Conservation (phyloP, 2,888 invertebrate species). For the Diarsia brunnea region DNA sequence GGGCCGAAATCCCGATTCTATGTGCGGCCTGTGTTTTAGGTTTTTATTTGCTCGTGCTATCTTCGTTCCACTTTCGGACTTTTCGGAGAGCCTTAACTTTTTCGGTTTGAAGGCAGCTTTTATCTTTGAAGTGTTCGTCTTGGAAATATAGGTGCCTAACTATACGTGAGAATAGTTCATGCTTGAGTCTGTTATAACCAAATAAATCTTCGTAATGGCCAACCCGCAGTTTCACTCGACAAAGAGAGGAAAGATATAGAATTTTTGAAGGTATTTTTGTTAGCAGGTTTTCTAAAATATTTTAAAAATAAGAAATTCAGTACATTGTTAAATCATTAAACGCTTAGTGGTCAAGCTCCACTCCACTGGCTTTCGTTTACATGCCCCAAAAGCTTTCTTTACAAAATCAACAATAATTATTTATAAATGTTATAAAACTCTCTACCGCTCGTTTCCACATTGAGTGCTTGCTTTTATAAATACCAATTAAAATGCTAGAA, state of each 20-base stretch:
- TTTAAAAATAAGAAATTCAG: slow-evolving; percentile 32
- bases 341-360: slow-evolving; percentile 32
- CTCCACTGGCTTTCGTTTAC: slow-evolving; percentile 41
- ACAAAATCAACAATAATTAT: slow-evolving; percentile 35
- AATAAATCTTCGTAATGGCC: slow-evolving; percentile 59
- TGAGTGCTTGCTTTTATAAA: slow-evolving; percentile 32
- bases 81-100: slow-evolving; percentile 47
- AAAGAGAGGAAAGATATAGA: slow-evolving; percentile 34
- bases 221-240: slow-evolving; percentile 23
- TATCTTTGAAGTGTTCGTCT: slow-evolving; percentile 48
- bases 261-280: slow-evolving; percentile 27
- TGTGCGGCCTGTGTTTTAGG: slow-evolving; percentile 45
- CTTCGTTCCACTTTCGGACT: slow-evolving; percentile 49
- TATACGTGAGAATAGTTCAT: slow-evolving; percentile 21
- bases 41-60: slow-evolving; percentile 53
- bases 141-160: slow-evolving; percentile 22
- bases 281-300: slow-evolving; percentile 18
- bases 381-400: slow-evolving; percentile 30
- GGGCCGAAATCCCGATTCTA: slow-evolving; percentile 39
- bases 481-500: slow-evolving; percentile 20
- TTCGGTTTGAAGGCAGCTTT: slow-evolving; percentile 42
- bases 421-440: background rate
- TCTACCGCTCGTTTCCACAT: slow-evolving; percentile 9
- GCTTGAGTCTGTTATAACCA: slow-evolving; percentile 41
- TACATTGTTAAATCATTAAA: slow-evolving; percentile 43